Conservation (phyloP, 1,140 invertebrate species). For the Zophobas morio region DNA sequence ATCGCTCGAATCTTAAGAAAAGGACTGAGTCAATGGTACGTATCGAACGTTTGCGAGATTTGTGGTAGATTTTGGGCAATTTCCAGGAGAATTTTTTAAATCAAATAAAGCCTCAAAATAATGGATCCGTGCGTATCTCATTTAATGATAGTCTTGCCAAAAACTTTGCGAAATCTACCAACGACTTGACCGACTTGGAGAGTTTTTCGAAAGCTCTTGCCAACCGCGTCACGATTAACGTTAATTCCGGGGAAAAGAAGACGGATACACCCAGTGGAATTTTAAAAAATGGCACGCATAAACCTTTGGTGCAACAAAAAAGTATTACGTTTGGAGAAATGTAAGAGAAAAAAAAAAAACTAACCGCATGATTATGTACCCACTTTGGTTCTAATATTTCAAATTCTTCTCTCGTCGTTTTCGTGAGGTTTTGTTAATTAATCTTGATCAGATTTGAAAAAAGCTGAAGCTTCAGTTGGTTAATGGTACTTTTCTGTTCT, state of each 20-base stretch:
- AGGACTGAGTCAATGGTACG: constrained; percentile 78
- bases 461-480: too few relatives aligned
- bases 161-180: constrained; percentile 66
- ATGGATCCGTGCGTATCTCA: constrained; percentile 70
- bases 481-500: too few relatives aligned
- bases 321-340: constrained; percentile 68
- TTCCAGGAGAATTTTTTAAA: constrained; percentile 69
- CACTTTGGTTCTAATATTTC: background rate
- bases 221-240: constrained; percentile 63
- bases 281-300: constrained; percentile 64
- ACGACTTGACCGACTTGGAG: constrained; percentile 58
- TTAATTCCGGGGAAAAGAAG: constrained; percentile 59
- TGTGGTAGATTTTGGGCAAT: constrained; percentile 43
- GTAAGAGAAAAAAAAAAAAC: constrained; percentile 62
- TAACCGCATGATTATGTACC: constrained; percentile 11
- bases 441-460: too few relatives aligned
- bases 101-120: constrained; percentile 66
- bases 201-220: constrained; percentile 52
- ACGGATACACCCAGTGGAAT: constrained; percentile 63
- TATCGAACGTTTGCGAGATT: constrained; percentile 6
- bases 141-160: constrained; percentile 69
- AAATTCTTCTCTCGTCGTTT: background rate
- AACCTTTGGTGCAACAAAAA: constrained; percentile 65
- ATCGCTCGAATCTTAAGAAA: constrained; percentile 80
- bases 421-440: too few relatives aligned